Base-by-base conservation (phyloP, 2,888 invertebrate genomes). In the Agrilus mali region DNA sequence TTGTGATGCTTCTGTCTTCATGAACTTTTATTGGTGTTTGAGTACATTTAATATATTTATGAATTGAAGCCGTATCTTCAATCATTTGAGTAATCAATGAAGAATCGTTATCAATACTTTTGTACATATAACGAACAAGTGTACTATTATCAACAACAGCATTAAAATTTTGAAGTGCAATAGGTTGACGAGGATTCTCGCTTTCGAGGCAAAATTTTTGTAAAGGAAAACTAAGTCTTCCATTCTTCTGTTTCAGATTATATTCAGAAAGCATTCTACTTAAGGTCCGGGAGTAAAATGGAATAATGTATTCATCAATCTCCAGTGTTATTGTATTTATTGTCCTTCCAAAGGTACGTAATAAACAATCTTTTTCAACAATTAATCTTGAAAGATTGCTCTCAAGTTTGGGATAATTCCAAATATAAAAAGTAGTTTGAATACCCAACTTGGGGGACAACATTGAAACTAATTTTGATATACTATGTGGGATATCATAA, bases 221-320 rank as follows among this genome's bases (percentile, higher is more conserved):
- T 20, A 65, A 54, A 13, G 64, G 60, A 33, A 66, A 45, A 40
- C 56, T 54, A 41, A 61, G 44, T 42, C 55, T 52, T 22, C 54
- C 52, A n/a, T 51, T 46, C 22, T 49, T 49, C 36, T 42, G 64
- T 33, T 62, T 66, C 6, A 69, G 67, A 55, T 75, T 71, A 50
- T 72, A 69, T 47, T 75, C 73, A 44, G 66, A 65, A 38, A 80
- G 56, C 35, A 79, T 63, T 40, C 71, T 71, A 47, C 70, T 69
- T 1, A 79, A 58, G 27, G 69, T 71, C 48, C 68, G 71, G 52
- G 77, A 74, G 38, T 73, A 68, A 47, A 73, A 67, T 2, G 80
- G 76, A 31, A 79, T 75, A 39, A 82, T 57, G 53, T 75, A 82
- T 53, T 83, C 81, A 53, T 81, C 75, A 73, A 80, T 77, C 0